phyloP scores from a whole-genome alignment of 2,113 vertebrate genomes.

The Scophthalmus maximus region DNA sequence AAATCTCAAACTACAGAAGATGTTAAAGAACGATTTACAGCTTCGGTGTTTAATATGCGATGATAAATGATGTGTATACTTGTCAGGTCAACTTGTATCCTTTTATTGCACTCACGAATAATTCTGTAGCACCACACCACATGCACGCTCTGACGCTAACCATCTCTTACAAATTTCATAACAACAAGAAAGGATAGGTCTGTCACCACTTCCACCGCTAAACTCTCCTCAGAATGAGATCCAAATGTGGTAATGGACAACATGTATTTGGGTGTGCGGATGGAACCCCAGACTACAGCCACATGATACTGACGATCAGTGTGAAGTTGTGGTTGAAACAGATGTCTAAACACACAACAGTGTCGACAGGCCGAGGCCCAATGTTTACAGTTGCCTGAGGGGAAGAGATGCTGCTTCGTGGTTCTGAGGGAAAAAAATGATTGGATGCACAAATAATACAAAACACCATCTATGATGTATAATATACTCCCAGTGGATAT shows the following conservation, averaged over 20 bases:
- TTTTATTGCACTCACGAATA: slow-evolving; percentile 35
- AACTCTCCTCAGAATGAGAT: slow-evolving; percentile 73
- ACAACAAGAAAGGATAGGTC: slow-evolving; percentile 68
- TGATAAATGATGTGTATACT: slow-evolving; percentile 9
- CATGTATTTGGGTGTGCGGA: slow-evolving; percentile 71
- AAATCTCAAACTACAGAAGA: too few relatives aligned
- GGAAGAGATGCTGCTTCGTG: slow-evolving; percentile 45
- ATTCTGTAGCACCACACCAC: slow-evolving; percentile 45
- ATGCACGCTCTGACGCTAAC: slow-evolving; percentile 51
- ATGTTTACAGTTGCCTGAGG: slow-evolving; percentile 68
- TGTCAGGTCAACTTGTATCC: slow-evolving; percentile 6
- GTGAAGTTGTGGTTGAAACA: slow-evolving; percentile 73
- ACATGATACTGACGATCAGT: slow-evolving; percentile 77
- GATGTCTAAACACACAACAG: slow-evolving; percentile 77
- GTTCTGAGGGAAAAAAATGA: slow-evolving; percentile 28
- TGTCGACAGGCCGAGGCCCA: slow-evolving; percentile 67
- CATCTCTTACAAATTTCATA: slow-evolving; percentile 73
- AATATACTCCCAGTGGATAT: neutral
- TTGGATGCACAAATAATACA: slow-evolving; percentile 30
- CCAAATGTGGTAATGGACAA: slow-evolving; percentile 75
- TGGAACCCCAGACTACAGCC: slow-evolving; percentile 72
- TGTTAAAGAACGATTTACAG: too few relatives aligned
- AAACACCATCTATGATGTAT: neutral
- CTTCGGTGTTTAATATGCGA: slow-evolving; percentile 8
- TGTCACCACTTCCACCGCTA: slow-evolving; percentile 74